phyloP scores from a whole-genome alignment of 2,797 vertebrate species.

The Hypotaenidia philippensis region DNA sequence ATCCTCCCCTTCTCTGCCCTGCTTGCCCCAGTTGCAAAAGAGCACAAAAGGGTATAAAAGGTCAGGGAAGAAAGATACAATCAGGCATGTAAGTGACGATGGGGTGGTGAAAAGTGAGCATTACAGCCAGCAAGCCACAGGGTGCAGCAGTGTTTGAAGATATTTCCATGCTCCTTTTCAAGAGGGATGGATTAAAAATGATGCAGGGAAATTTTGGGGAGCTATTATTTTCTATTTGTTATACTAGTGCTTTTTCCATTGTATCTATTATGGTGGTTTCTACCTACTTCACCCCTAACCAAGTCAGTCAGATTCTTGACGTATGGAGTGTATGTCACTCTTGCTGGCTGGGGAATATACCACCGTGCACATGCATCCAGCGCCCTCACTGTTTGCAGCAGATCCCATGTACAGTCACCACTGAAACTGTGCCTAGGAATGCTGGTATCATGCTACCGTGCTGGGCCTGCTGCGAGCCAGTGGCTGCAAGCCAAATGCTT shows the following conservation, averaged over 20 bases:
- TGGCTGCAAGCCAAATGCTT: background rate
- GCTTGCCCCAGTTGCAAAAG: background rate
- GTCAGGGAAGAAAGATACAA: background rate
- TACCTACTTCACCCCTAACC: background rate
- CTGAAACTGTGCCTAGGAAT: background rate
- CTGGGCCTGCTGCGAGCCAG: background rate
- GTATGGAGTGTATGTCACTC: background rate
- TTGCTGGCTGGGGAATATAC: background rate
- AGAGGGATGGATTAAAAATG: background rate
- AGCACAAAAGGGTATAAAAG: background rate
- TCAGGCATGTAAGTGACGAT: background rate
- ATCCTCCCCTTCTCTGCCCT: background rate
- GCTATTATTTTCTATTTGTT: background rate
- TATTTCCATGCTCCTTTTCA: background rate
- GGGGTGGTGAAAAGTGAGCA: background rate
- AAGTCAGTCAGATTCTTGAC: background rate
- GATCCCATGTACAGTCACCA: background rate
- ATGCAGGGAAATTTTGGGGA: background rate
- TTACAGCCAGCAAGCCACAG: background rate
- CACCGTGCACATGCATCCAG: rapidly evolving
- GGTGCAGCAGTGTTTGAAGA: background rate
- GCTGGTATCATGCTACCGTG: background rate
- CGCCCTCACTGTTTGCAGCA: background rate
- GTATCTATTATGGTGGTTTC: background rate
- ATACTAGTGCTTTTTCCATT: background rate